Conservation (phyloP, 2,888 invertebrate genomes). For the Troglohyphantes excavatus region DNA sequence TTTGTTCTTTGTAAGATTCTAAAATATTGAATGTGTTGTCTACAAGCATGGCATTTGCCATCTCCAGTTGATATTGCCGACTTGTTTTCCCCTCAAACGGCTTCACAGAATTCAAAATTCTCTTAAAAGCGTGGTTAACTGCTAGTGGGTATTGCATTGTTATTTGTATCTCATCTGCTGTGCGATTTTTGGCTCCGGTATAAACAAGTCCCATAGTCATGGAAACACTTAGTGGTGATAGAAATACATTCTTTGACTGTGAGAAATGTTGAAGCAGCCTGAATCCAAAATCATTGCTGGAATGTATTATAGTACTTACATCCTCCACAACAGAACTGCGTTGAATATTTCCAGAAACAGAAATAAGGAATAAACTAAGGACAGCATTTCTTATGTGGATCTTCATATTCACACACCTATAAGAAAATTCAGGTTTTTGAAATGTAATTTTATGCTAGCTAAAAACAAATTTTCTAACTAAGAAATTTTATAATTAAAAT, state of each 20-base stretch:
- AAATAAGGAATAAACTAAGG: neutral
- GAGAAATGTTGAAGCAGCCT: constrained; percentile 20
- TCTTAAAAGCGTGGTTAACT: constrained; percentile 53
- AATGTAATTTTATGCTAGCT: neutral
- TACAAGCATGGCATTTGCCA: constrained; percentile 89
- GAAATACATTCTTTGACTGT: constrained; percentile 66
- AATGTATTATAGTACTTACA: neutral
- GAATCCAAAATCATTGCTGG: constrained; percentile 59
- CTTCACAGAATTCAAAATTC: constrained; percentile 53
- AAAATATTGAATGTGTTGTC: constrained; percentile 83
- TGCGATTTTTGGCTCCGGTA: constrained; percentile 60
- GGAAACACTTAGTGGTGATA: constrained; percentile 78
- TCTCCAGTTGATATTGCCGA: constrained; percentile 56
- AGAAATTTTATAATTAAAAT: no score
- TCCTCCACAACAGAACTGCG: neutral
- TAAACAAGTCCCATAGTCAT: constrained; percentile 75
- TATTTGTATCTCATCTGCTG: constrained; percentile 71
- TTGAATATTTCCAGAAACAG: neutral
- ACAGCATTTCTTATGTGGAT: neutral
- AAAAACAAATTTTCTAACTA: neutral
- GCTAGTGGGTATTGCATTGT: constrained; percentile 17
- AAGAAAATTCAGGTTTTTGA: constrained; percentile 9
- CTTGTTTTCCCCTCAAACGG: constrained; percentile 37
- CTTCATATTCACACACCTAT: constrained; percentile 40
- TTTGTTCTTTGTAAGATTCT: constrained; percentile 48